phyloP scores from a whole-genome alignment of 2,888 invertebrate species.

The Neocrepidodera transversa region DNA sequence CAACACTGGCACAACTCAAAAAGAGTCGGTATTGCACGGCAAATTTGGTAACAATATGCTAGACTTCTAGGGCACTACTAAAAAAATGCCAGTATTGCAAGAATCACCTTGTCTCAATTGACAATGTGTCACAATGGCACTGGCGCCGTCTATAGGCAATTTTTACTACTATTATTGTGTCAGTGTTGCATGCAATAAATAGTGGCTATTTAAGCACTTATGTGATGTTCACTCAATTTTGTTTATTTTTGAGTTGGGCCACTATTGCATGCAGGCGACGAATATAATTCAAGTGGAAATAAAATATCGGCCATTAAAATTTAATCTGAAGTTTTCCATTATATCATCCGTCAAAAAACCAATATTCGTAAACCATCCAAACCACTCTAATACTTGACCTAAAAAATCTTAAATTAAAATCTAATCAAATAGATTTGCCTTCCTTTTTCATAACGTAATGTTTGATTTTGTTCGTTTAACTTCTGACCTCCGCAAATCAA shows the following conservation, averaged over 20 bases:
- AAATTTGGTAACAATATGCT: not conserved
- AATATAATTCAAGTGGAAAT: no score
- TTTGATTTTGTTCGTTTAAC: constrained; percentile 22
- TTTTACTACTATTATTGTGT: not conserved
- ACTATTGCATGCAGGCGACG: not conserved
- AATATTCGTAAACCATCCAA: no score
- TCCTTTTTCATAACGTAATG: not conserved
- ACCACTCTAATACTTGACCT: no score
- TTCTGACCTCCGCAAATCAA: constrained; percentile 23
- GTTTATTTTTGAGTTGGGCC: not conserved
- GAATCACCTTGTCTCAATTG: not conserved
- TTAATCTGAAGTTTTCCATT: no score
- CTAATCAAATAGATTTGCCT: not conserved
- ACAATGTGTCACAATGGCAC: constrained; percentile 5
- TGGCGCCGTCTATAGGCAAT: not conserved
- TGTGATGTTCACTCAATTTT: not conserved
- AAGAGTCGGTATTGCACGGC: constrained; percentile 1
- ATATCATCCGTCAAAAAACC: no score
- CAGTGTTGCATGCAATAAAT: not conserved
- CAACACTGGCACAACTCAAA: not conserved
- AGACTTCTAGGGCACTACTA: not conserved
- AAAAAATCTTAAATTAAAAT: not conserved
- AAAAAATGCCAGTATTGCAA: constrained; percentile 2
- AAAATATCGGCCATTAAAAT: no score
- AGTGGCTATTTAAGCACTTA: not conserved